Evolutionary conservation across 2,113 vertebrate genomes (phyloP).

Genomic region (Rhipidura dahli): DNA sequence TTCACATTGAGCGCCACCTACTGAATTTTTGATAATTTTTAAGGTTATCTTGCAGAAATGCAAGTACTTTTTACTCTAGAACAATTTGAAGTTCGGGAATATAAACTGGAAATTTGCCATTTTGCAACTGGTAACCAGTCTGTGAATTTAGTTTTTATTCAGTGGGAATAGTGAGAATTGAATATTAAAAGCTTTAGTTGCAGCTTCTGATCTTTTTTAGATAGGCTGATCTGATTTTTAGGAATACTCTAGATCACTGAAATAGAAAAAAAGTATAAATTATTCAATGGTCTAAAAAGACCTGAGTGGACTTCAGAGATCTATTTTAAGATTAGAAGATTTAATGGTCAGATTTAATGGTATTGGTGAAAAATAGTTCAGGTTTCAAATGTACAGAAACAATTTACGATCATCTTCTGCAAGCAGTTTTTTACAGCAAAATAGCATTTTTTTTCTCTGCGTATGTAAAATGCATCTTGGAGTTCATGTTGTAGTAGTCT

Average conservation of each 20-base stretch:
- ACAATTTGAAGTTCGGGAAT: background rate
- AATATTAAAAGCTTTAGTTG: background rate
- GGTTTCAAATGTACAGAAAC: background rate
- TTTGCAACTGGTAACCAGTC: background rate
- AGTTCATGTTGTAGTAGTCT: background rate
- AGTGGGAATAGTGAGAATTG: background rate
- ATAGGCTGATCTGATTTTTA: background rate
- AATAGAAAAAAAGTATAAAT: background rate
- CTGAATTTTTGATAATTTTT: background rate
- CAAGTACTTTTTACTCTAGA: background rate
- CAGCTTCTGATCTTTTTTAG: background rate
- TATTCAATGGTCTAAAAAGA: background rate
- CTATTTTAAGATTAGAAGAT: background rate
- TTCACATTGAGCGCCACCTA: background rate
- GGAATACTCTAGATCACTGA: background rate
- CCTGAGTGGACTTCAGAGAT: background rate
- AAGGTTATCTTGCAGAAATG: background rate
- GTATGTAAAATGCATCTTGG: background rate
- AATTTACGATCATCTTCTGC: background rate
- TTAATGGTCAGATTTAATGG: background rate
- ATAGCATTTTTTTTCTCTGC: background rate
- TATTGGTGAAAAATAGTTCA: background rate
- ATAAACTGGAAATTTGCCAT: background rate
- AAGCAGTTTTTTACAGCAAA: background rate
- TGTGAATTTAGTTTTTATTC: background rate